phyloP scores from a whole-genome alignment of 2,888 invertebrate genomes.

The Zhengitettix transpicula region DNA sequence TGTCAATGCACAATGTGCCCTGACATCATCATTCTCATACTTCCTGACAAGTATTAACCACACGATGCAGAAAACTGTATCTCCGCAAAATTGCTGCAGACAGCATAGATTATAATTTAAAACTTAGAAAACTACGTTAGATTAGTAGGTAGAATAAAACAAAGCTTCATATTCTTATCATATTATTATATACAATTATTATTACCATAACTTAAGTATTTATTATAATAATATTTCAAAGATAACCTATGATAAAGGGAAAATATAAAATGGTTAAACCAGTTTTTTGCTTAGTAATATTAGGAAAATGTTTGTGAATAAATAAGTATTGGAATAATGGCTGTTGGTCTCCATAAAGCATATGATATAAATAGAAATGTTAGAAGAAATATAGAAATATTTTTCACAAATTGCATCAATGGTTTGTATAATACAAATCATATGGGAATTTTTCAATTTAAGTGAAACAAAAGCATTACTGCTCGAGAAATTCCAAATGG shows the following conservation, averaged over 20 bases:
- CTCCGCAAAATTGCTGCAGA: background rate
- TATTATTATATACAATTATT: slow-evolving; percentile 14
- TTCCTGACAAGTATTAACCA: slow-evolving; percentile 15
- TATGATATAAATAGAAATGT: slow-evolving; percentile 1
- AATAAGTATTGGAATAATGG: slow-evolving; percentile 1
- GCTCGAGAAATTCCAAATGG: slow-evolving; percentile 56
- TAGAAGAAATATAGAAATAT: background rate
- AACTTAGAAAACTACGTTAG: background rate
- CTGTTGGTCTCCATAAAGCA: slow-evolving; percentile 11
- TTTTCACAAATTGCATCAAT: no score
- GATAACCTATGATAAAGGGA: slow-evolving; percentile 6
- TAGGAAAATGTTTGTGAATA: slow-evolving; percentile 5
- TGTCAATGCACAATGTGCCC: no score
- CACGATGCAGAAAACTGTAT: slow-evolving; percentile 3
- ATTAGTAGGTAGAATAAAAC: slow-evolving; percentile 1
- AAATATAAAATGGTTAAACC: background rate
- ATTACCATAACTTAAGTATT: slow-evolving; percentile 14
- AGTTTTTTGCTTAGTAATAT: slow-evolving; percentile 8
- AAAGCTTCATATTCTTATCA: slow-evolving; percentile 15
- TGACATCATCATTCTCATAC: slow-evolving; percentile 7
- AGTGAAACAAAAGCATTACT: background rate
- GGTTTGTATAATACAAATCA: no score
- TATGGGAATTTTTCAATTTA: no score
- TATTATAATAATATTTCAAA: slow-evolving; percentile 13
- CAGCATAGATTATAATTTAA: no score